These are phyloP conservation scores for Phytoseiulus persimilis DNA, from an alignment of 2,888 invertebrate genomes.

Conservation along the genomic window DNA sequence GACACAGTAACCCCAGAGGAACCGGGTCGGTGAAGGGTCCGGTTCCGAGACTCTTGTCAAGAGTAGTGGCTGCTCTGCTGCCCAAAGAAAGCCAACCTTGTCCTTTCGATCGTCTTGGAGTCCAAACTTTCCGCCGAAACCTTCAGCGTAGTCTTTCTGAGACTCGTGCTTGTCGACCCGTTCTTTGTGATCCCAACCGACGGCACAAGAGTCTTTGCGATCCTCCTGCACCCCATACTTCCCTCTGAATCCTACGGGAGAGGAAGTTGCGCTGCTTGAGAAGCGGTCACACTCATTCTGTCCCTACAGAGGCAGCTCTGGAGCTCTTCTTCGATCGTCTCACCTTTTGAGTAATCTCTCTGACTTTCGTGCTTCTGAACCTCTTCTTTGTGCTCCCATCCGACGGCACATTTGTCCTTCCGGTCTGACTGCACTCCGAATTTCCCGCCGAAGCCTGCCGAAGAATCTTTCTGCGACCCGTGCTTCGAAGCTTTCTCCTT, in stretches of 20 bases:
- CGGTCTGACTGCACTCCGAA: slow-evolving; percentile 53
- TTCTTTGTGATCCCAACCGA: slow-evolving; percentile 75
- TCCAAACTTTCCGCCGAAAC: slow-evolving; percentile 72
- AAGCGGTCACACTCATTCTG: too few relatives aligned
- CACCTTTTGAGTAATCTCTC: slow-evolving; percentile 43
- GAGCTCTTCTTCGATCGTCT: too few relatives aligned
- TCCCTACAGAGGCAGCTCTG: too few relatives aligned
- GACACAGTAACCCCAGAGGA: too few relatives aligned
- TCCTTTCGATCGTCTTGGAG: slow-evolving; percentile 66
- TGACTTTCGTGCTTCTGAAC: slow-evolving; percentile 62
- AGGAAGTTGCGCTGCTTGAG: too few relatives aligned
- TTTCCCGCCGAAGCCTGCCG: slow-evolving; percentile 56
- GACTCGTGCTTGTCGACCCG: slow-evolving; percentile 74
- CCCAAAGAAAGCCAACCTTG: slow-evolving; percentile 52
- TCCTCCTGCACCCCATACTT: slow-evolving; percentile 53
- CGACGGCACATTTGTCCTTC: slow-evolving; percentile 70
- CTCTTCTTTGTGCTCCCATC: slow-evolving; percentile 75
- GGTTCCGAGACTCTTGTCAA: too few relatives aligned
- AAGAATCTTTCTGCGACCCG: slow-evolving; percentile 66
- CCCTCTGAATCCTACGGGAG: slow-evolving; percentile 54
- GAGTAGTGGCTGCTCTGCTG: too few relatives aligned
- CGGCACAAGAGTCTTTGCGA: slow-evolving; percentile 65
- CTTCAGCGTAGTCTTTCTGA: slow-evolving; percentile 68
- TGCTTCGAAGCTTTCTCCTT: slow-evolving; percentile 70
- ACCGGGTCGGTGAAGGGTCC: too few relatives aligned